A percentile compares a stretch with the other conserved stretches of the same genome.
Evolutionary conservation across 2,888 invertebrate genomes (phyloP).

Genomic region (Pegoplata infirma): DNA sequence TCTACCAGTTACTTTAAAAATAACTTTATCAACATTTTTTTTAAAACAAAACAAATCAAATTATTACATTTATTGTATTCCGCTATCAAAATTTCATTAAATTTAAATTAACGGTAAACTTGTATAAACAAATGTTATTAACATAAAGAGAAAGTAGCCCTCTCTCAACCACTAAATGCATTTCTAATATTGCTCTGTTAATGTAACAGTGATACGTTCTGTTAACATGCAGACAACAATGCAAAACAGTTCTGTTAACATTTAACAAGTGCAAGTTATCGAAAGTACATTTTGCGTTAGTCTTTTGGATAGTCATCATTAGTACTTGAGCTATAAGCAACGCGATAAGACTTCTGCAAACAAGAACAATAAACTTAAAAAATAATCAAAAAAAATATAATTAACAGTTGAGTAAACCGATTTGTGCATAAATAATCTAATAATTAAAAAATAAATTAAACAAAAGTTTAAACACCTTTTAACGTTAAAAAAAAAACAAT

Average conservation of each 20-base stretch:
- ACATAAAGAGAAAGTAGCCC: no score
- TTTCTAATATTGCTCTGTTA: neutral
- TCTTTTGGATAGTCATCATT: constrained; percentile 22
- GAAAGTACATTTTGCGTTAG: neutral
- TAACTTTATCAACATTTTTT: no score
- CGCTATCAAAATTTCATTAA: no score
- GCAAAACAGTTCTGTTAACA: neutral
- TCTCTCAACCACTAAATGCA: neutral
- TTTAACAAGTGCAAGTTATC: neutral
- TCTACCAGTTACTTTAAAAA: no score
- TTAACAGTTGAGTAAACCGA: neutral
- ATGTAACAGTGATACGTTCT: neutral
- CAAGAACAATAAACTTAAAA: constrained; percentile 3
- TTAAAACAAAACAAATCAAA: no score
- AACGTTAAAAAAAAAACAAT: neutral
- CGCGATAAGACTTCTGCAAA: constrained; percentile 34
- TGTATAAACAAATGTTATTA: no score
- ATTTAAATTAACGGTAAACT: no score
- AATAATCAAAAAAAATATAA: neutral
- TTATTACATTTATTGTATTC: no score
- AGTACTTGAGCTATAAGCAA: constrained; percentile 26
- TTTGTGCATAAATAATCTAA: neutral
- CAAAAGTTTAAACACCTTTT: neutral
- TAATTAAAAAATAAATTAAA: neutral
- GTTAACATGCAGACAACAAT: neutral